A percentile compares a stretch with the other conserved stretches of the same genome.
phyloP scores from a whole-genome alignment of 2,113 vertebrate species.

The Hippocampus mohnikei region DNA sequence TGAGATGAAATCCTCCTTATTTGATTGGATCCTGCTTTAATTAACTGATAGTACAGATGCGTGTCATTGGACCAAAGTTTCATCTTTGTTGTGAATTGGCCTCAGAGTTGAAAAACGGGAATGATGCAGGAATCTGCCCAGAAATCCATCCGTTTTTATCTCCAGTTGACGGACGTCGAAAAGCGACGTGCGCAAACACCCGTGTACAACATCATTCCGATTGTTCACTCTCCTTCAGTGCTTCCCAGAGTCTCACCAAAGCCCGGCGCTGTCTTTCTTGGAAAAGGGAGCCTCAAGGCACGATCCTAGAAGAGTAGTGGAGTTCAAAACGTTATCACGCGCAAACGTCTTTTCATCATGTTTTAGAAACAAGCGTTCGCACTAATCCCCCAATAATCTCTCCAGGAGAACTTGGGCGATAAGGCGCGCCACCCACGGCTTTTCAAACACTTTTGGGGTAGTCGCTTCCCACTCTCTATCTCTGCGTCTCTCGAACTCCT shows the following conservation, averaged over 20 bases:
- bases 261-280: slow-evolving; percentile 53
- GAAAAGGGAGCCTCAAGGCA: slow-evolving; percentile 63
- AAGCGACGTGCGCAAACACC: slow-evolving; percentile 13
- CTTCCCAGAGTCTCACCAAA: slow-evolving; percentile 36
- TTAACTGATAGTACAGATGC: slow-evolving; percentile 59
- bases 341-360: slow-evolving; percentile 79
- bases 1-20: slow-evolving; percentile 52
- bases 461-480: slow-evolving; percentile 52
- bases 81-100: slow-evolving; percentile 34
- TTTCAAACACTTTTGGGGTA: slow-evolving; percentile 69
- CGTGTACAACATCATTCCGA: slow-evolving; percentile 15
- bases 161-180: slow-evolving; percentile 14
- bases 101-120: slow-evolving; percentile 3
- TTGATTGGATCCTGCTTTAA: slow-evolving; percentile 67
- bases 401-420: slow-evolving; percentile 76
- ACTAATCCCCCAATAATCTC: slow-evolving; percentile 81
- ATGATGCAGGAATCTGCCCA: neutral
- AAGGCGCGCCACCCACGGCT: slow-evolving; percentile 77
- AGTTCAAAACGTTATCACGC: slow-evolving; percentile 79
- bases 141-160: slow-evolving; percentile 33
- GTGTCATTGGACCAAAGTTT: slow-evolving; percentile 58
- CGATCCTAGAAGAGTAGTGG: slow-evolving; percentile 68
- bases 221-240: slow-evolving; percentile 35
- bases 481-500: slow-evolving; percentile 34
- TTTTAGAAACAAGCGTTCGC: slow-evolving; percentile 81